A percentile compares a stretch with the other conserved stretches of the same genome.
Conservation (phyloP, 2,888 invertebrate species). For the Exephanes ischioxanthus region DNA sequence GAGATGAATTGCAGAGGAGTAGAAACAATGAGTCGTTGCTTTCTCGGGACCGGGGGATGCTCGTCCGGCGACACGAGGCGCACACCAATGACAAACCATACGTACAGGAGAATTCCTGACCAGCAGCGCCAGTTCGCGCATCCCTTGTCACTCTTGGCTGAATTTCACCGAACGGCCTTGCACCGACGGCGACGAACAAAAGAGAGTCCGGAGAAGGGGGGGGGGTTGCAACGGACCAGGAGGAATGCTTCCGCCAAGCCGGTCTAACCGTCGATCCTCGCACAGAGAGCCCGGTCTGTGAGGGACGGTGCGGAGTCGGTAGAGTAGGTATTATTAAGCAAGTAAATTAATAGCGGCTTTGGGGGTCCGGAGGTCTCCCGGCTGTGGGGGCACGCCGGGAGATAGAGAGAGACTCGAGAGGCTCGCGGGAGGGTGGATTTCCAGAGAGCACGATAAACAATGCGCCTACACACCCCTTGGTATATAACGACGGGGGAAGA, state of each 20-base stretch:
- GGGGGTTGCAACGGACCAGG: constrained; percentile 5
- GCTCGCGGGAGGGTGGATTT: constrained; percentile 77
- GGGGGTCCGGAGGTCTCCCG: constrained; percentile 66
- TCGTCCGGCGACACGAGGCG: not conserved
- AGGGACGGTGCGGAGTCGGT: constrained; percentile 52
- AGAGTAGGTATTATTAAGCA: constrained; percentile 82
- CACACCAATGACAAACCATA: constrained; percentile 2
- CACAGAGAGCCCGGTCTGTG: constrained; percentile 13
- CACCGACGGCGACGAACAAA: constrained; percentile 40
- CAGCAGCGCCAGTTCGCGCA: constrained; percentile 18
- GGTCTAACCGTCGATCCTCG: not conserved
- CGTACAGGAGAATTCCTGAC: constrained; percentile 46
- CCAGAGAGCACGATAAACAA: constrained; percentile 79
- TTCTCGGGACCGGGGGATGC: constrained; percentile 56
- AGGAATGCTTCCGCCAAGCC: constrained; percentile 31
- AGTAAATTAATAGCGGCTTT: constrained; percentile 84
- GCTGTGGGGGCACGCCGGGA: constrained; percentile 60
- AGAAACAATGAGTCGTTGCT: constrained; percentile 64
- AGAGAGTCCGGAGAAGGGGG: not conserved
- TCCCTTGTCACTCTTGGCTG: constrained; percentile 54
- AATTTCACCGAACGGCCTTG: constrained; percentile 27
- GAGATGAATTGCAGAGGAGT: constrained; percentile 56
- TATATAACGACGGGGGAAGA: constrained; percentile 48
- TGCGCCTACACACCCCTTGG: constrained; percentile 68
- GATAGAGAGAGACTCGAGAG: constrained; percentile 65